phyloP scores from a whole-genome alignment of 2,113 vertebrate species.

The Acrocephalus kingi region DNA sequence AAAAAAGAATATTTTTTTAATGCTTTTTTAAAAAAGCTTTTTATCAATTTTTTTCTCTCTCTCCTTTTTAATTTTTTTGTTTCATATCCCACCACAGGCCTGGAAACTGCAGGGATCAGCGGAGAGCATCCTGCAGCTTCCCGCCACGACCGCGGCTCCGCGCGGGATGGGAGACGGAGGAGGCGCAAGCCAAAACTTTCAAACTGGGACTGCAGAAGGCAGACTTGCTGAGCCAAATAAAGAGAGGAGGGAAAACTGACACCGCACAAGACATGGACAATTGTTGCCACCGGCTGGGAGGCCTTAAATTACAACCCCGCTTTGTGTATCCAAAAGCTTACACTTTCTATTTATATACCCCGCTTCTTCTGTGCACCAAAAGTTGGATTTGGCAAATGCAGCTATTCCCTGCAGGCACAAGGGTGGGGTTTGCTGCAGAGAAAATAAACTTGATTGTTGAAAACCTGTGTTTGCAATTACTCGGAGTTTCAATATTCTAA shows the following conservation, averaged over 20 bases:
- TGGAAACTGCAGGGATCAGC: not conserved
- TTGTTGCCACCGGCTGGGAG: conserved; percentile 63
- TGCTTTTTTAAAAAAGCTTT: too few species aligned
- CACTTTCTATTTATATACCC: conserved; percentile 62
- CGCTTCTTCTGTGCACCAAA: conserved; percentile 57
- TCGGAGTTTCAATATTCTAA: conserved; percentile 48
- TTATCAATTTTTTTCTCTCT: too few species aligned
- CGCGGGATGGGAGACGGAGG: not conserved
- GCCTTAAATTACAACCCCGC: conserved; percentile 53
- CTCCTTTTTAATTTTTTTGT: fast-evolving
- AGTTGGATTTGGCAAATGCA: conserved; percentile 65
- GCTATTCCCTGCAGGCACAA: conserved; percentile 49
- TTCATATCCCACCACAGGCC: not conserved
- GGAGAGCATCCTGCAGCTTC: not conserved
- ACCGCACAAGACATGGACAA: conserved; percentile 45
- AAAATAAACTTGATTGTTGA: conserved; percentile 70
- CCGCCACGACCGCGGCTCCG: fast-evolving
- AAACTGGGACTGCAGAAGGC: not conserved
- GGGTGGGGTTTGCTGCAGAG: conserved; percentile 66
- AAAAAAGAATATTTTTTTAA: too few species aligned
- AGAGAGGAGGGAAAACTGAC: conserved; percentile 45
- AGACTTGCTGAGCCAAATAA: conserved; percentile 34
- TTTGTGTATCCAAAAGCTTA: conserved; percentile 39
- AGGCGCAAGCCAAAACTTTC: not conserved
- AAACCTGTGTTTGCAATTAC: conserved; percentile 71